phyloP scores from a whole-genome alignment of 2,888 invertebrate genomes.

The Notodonta dromedarius region DNA sequence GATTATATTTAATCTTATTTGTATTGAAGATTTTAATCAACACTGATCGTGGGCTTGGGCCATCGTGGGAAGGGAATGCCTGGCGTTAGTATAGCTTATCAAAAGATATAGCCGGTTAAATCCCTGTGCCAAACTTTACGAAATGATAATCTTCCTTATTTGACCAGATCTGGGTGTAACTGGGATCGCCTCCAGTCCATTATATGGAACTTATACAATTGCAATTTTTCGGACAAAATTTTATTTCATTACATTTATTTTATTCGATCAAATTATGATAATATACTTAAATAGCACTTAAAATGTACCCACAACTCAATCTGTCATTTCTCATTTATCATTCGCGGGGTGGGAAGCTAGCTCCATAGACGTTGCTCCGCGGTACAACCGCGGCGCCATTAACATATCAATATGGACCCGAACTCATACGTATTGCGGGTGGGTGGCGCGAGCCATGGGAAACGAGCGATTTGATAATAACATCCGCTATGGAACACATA shows the following conservation, averaged over 20 bases:
- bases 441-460: slow-evolving; percentile 33
- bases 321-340: neutral
- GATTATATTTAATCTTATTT: too few relatives aligned
- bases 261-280: too few relatives aligned
- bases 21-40: too few relatives aligned
- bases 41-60: too few relatives aligned
- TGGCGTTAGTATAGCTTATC: too few relatives aligned
- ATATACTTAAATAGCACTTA: neutral
- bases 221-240: too few relatives aligned
- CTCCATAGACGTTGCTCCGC: slow-evolving; percentile 37
- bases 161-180: neutral
- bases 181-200: too few relatives aligned
- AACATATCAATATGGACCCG: slow-evolving; percentile 71
- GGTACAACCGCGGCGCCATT: slow-evolving; percentile 46
- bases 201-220: too few relatives aligned
- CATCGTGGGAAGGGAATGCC: too few relatives aligned
- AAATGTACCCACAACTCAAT: neutral
- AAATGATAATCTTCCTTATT: neutral
- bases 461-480: slow-evolving; percentile 15
- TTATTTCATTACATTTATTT: too few relatives aligned
- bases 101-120: too few relatives aligned
- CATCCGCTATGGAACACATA: slow-evolving; percentile 1
- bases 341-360: slow-evolving; percentile 9
- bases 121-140: too few relatives aligned
- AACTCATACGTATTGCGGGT: slow-evolving; percentile 42